Evolutionary conservation across 2,888 invertebrate genomes (phyloP), one percentile per base, ranked within the genome.

Genomic region (Dicyrtoma fusca): DNA sequence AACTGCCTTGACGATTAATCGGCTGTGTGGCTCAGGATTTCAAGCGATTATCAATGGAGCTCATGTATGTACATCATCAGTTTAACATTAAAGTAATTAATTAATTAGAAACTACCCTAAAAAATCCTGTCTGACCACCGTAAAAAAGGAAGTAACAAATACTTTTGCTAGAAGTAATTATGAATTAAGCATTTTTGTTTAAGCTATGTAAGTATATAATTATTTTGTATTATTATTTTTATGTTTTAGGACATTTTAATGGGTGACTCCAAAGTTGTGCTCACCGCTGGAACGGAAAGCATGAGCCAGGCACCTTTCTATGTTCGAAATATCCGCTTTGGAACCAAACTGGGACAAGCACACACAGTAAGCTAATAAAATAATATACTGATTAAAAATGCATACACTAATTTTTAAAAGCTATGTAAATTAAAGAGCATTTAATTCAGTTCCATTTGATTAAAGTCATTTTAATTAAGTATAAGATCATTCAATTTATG

Each of bases 1-100:
- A 74, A 95, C 97, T 1, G 95, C 94, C 0, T 86, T 95, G 1
- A 90, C 91, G 65, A 88, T 99, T 61, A 99, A 98, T 86, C 87
- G 98, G 76, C 87, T 99, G 19, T 99, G 99, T 84, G 99, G 98
- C 17, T 97, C 97, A 34, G 98, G 98, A 1, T 99, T 99, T 85
- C 98, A 99, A 83, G 89, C 98, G 0, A 87, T 99, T 75, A 89
- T 97, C 17, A 95, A 90, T 85, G 93, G 91, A 68, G 91, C 92
- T 47, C 96, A 96, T 87, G 94, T 92, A 85, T 83, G 82, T 49
- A 17, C 45, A 45, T 49, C 17, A 49, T 49, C 5, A 49, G 5
- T 49, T 21, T 10, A 17, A 53, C 14, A 4, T 17, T 45, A 13
- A 13, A 45, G 45, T 45, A 45, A 45, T 49, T 11, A 49, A 17